Conservation (phyloP, 2,797 vertebrate species). For the Trachops cirrhosus region DNA sequence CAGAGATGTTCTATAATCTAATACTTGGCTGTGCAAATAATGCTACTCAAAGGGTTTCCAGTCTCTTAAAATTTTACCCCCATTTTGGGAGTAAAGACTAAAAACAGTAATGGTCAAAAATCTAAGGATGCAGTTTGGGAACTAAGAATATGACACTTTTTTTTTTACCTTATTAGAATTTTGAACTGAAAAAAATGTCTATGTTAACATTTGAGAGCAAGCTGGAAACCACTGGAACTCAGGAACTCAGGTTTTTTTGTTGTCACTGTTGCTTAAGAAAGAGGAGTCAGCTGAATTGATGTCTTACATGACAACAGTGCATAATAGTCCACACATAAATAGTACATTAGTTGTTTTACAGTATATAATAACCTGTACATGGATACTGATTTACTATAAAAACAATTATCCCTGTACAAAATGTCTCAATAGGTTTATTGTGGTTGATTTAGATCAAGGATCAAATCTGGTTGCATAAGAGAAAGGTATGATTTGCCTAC, state of each 20-base stretch:
- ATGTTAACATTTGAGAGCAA: neutral
- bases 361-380: conserved; percentile 65
- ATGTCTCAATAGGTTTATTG: conserved; percentile 70
- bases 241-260: neutral
- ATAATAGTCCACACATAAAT: conserved; percentile 29
- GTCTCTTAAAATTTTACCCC: neutral
- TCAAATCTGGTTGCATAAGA: conserved; percentile 57
- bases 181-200: neutral
- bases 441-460: conserved; percentile 70
- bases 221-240: neutral
- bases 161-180: neutral
- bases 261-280: conserved; percentile 49
- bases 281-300: neutral
- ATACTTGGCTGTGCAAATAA: neutral
- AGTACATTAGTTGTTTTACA: conserved; percentile 72
- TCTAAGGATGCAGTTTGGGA: neutral
- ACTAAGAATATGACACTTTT: neutral
- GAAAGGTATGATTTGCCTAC: neutral
- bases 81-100: neutral
- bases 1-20: neutral
- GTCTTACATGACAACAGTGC: conserved; percentile 56
- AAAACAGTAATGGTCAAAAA: neutral
- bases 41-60: neutral
- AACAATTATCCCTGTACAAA: conserved; percentile 58
- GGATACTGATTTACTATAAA: conserved; percentile 66